Conservation (phyloP, 1,140 invertebrate species). For the Thaumatotibia leucotreta region DNA sequence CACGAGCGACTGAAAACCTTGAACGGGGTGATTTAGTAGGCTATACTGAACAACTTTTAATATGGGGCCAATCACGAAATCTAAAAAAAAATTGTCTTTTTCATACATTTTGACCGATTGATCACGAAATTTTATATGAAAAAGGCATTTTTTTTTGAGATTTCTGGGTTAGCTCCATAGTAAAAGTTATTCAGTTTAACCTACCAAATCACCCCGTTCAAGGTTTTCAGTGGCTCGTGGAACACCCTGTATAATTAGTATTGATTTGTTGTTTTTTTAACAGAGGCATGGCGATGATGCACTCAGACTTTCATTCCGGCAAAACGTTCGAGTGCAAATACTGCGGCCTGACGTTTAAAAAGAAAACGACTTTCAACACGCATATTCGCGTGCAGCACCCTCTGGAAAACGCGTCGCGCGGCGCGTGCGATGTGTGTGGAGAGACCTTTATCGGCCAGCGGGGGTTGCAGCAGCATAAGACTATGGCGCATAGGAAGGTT, state of each 20-base stretch:
- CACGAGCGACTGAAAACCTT: no score
- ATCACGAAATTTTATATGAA: no score
- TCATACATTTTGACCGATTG: no score
- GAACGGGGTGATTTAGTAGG: no score
- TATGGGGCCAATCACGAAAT: no score
- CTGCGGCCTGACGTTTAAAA: slow-evolving; percentile 1
- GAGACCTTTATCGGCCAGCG: slow-evolving; percentile 1
- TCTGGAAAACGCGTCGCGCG: not conserved
- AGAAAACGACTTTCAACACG: slow-evolving; percentile 7
- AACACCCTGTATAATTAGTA: not conserved
- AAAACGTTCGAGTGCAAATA: slow-evolving; percentile 1
- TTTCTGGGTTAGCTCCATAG: no score
- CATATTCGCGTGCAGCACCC: not conserved
- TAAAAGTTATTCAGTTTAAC: no score
- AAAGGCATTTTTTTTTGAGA: no score
- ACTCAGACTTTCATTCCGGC: not conserved
- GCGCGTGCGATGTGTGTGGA: not conserved
- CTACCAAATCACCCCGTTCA: no score
- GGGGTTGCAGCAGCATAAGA: not conserved
- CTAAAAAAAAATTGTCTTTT: no score
- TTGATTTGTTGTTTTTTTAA: not conserved
- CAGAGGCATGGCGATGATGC: slow-evolving; percentile 10
- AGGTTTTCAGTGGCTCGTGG: no score
- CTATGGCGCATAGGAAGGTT: not conserved
- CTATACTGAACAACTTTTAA: no score